Evolutionary conservation across 1,140 invertebrate genomes (phyloP).

Genomic region (Hylyphantes graminicola): DNA sequence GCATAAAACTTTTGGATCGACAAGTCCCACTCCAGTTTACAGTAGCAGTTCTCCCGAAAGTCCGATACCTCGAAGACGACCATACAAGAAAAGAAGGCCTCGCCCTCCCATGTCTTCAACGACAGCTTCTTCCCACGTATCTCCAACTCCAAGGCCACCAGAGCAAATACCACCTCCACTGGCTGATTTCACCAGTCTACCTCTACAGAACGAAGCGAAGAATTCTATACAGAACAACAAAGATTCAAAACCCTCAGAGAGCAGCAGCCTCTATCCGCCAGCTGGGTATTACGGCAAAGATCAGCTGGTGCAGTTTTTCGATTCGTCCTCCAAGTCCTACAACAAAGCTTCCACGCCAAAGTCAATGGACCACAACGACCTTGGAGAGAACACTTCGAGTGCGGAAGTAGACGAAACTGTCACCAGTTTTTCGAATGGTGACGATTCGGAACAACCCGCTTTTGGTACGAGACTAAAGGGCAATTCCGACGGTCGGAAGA

Average conservation of each 20-base stretch:
- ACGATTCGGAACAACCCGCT: slow-evolving; percentile 39
- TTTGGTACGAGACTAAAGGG: slow-evolving; percentile 49
- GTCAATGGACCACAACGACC: slow-evolving; percentile 11
- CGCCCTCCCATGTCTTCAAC: slow-evolving; percentile 22
- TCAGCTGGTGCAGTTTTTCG: slow-evolving; percentile 52
- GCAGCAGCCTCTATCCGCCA: slow-evolving; percentile 47
- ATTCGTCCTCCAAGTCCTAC: slow-evolving; percentile 36
- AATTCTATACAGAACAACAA: not conserved
- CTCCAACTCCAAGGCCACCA: slow-evolving; percentile 49
- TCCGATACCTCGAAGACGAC: slow-evolving; percentile 21
- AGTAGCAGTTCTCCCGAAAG: slow-evolving; percentile 14
- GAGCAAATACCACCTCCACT: slow-evolving; percentile 52
- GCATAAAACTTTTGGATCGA: not conserved
- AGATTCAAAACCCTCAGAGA: slow-evolving; percentile 22
- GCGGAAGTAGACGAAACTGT: slow-evolving; percentile 28
- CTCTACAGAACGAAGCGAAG: not conserved
- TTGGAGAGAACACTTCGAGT: slow-evolving; percentile 35
- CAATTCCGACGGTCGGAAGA: slow-evolving; percentile 1
- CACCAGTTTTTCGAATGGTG: not conserved
- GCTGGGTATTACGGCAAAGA: slow-evolving; percentile 57
- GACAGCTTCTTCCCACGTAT: slow-evolving; percentile 14
- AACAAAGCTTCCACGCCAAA: slow-evolving; percentile 18
- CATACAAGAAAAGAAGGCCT: slow-evolving; percentile 28
- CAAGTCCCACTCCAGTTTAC: not conserved
- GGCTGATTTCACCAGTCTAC: slow-evolving; percentile 24